phyloP scores from a whole-genome alignment of 1,140 invertebrate species.

The Magallana ariakensis region DNA sequence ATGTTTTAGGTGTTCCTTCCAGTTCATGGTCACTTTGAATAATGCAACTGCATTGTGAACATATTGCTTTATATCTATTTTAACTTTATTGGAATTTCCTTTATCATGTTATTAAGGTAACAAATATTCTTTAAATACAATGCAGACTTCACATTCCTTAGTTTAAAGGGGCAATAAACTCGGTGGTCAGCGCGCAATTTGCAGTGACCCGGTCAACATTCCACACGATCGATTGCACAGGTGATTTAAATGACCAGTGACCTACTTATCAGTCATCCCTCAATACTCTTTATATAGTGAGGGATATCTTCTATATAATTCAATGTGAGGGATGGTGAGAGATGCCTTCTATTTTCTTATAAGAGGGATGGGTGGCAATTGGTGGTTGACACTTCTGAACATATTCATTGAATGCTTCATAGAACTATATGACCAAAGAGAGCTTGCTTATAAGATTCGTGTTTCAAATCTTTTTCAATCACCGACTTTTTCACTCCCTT shows the following conservation, averaged over 20 bases:
- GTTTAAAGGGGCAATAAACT: background rate
- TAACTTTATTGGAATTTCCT: background rate
- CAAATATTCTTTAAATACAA: background rate
- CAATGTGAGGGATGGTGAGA: too few species aligned
- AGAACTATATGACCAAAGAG: too few species aligned
- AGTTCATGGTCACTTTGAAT: slow-evolving; percentile 10
- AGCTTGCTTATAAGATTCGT: too few species aligned
- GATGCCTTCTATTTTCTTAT: too few species aligned
- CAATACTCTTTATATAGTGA: too few species aligned
- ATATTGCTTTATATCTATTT: background rate
- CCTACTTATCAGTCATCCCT: background rate
- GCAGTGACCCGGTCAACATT: background rate
- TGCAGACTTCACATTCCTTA: too few species aligned
- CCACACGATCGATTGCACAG: background rate
- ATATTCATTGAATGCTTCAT: too few species aligned
- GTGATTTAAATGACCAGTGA: background rate
- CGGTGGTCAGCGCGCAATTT: background rate
- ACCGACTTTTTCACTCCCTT: too few species aligned
- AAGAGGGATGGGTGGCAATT: too few species aligned
- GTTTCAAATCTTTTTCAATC: too few species aligned
- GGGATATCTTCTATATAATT: too few species aligned
- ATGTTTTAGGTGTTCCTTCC: slow-evolving; percentile 51
- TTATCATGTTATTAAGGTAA: background rate
- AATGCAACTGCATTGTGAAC: background rate
- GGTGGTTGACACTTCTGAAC: too few species aligned